Evolutionary conservation across 2,888 invertebrate genomes (phyloP), one percentile per base, ranked within the genome.

Genomic region (Pteria penguin): DNA sequence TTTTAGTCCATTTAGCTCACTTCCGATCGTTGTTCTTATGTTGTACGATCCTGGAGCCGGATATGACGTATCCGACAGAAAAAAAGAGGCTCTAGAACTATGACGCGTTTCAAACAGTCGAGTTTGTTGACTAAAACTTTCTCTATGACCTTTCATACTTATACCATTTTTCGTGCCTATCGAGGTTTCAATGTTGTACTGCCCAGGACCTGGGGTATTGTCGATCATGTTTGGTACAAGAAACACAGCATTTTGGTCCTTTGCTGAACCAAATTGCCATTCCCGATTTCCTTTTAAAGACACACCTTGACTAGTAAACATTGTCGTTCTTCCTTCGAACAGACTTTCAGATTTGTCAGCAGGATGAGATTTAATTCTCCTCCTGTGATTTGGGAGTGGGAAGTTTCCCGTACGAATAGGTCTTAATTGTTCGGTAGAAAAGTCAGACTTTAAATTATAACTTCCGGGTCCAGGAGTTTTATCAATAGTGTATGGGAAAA

Each of bases 11-110:
- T 72, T 76, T 11, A 54, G 67, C 27, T 75, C 70, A 18, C 75
- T 58, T 27, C 81, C 80, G 2, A 82, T 62, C 4, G 84, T 72
- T 8, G 82, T 82, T 63, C 72, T 81, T 4, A 80, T 32, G 55
- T 78, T 81, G 33, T 84, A 84, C 62, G 78, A 77, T 5, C 81
- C 80, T 2, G 84, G 82, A n/a, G n/a, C n/a, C n/a, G n/a, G n/a
- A 4, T 79, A 79, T 0, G 82, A 81, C 27, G 78, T 83, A n/a
- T n/a, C n/a, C n/a, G n/a, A n/a, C n/a, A n/a, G n/a, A n/a, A n/a
- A n/a, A n/a, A n/a, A n/a, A n/a, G n/a, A n/a, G n/a, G n/a, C n/a
- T n/a, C n/a, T n/a, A n/a, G n/a, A n/a, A n/a, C n/a, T n/a, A n/a
- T n/a, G n/a, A n/a, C n/a, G n/a, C n/a, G n/a, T n/a, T n/a, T n/a